Base-by-base conservation (phyloP, 2,113 vertebrate species). In the Alligator sinensis region DNA sequence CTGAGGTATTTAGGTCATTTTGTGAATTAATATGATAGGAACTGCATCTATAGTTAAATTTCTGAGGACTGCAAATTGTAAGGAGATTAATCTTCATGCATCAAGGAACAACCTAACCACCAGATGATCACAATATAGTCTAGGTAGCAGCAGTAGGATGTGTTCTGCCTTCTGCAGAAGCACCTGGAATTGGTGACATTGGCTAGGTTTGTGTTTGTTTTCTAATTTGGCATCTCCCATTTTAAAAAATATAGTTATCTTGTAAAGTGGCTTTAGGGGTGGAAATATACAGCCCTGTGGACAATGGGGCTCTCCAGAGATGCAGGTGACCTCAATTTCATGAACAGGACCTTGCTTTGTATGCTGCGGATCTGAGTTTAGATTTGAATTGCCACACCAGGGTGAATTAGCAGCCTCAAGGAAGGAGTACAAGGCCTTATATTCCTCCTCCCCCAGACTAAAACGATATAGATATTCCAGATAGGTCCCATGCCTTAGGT, bases 371-470 rank as follows among this genome's bases (percentile, higher is more conserved):
- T 2, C 55, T 0, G 4, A 54, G 9, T 54, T 22, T 72, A 7
- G 70, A 72, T 47, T 61, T 64, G 74, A 47, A 1, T 17, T 12
- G 14, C n/a, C 84, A 86, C 77, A 28, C 78, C 1, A 18, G 18
- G 81, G 16, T 10, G 11, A 70, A 84, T 86, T 86, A 91, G 91
- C 3, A 88, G 88, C 68, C 88, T 91, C 92, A 81, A 94, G 75
- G 86, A 93, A 85, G 77, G 57, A 91, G 95, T 87, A n/a, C 47
- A 5, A 47, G 47, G 47, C 7, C 47, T 47, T 47, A 47, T 47
- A 47, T 47, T 47, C 47, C 47, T 47, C 47, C 47, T 9, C 47
- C 47, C 47, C 47, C 47, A 47, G 47, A 47, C 47, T 47, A 47
- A 47, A 47, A 47, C 7, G 47, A 74, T 47, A 74, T 38, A 38